These are phyloP conservation scores for Drosophila erecta DNA, from an alignment of 1,140 invertebrate genomes.

Conservation along the genomic window DNA sequence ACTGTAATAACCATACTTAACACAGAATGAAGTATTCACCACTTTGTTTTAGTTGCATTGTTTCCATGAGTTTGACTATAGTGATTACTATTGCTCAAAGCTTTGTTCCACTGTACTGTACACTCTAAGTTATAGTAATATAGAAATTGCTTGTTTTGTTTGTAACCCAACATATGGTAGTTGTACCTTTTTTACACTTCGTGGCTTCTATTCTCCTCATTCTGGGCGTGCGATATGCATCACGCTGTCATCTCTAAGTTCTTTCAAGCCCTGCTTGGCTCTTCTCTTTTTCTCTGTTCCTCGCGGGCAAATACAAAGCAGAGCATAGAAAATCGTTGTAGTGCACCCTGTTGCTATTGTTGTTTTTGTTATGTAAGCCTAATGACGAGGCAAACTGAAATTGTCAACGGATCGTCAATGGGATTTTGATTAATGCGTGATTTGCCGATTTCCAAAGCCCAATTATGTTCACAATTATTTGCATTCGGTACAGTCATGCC, in stretches of 20 bases:
- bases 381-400: slow-evolving; percentile 45
- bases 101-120: too few species aligned
- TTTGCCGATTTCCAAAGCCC: slow-evolving; percentile 64
- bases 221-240: too few species aligned
- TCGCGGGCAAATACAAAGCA: slow-evolving; percentile 30
- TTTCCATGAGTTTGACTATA: too few species aligned
- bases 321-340: slow-evolving; percentile 35
- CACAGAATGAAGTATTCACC: too few species aligned
- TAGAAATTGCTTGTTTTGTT: too few species aligned
- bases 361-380: slow-evolving; percentile 59
- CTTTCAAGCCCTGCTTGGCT: slow-evolving; percentile 54
- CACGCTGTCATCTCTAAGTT: slow-evolving; percentile 23
- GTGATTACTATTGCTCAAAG: too few species aligned
- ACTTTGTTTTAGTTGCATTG: too few species aligned
- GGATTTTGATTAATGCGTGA: slow-evolving; percentile 78
- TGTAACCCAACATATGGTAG: too few species aligned
- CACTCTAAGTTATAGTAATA: too few species aligned
- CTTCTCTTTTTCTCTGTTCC: slow-evolving; percentile 17
- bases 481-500: slow-evolving; percentile 70
- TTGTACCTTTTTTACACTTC: too few species aligned
- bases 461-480: slow-evolving; percentile 59
- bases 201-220: too few species aligned
- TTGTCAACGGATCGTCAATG: slow-evolving; percentile 70
- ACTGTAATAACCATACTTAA: too few species aligned
- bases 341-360: slow-evolving; percentile 39